These are phyloP conservation scores for Eurytoma adleriae DNA, from an alignment of 2,888 invertebrate genomes.

Conservation along the genomic window DNA sequence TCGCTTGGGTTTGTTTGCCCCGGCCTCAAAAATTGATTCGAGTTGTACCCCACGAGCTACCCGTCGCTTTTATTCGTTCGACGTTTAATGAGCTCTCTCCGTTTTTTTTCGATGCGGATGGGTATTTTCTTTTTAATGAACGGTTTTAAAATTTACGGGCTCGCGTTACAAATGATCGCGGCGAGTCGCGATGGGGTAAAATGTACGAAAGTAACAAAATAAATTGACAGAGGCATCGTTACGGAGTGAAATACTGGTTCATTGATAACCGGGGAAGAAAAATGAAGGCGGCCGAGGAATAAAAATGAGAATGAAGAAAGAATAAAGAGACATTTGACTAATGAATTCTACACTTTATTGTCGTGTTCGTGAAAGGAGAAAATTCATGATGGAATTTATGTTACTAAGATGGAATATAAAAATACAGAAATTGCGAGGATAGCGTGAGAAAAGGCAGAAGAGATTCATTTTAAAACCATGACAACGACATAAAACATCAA, in stretches of 20 bases:
- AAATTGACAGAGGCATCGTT: too few species aligned
- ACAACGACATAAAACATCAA: neutral
- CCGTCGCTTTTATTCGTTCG: too few species aligned
- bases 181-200: too few species aligned
- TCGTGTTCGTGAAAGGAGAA: neutral
- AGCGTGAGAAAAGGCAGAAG: neutral
- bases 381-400: constrained; percentile 6
- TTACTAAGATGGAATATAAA: neutral
- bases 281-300: constrained; percentile 9
- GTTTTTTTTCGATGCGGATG: too few species aligned
- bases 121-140: too few species aligned
- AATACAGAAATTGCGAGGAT: neutral
- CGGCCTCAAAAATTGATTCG: too few species aligned
- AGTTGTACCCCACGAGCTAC: too few species aligned
- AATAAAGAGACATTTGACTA: constrained; percentile 38
- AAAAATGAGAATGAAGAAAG: constrained; percentile 23
- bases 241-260: constrained; percentile 10
- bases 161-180: too few species aligned
- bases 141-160: too few species aligned
- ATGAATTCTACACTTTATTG: constrained; percentile 39
- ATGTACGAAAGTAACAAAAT: too few species aligned
- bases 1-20: too few species aligned
- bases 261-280: constrained; percentile 21
- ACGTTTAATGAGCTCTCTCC: too few species aligned
- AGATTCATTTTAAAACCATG: neutral